Conservation (phyloP, 35 echinoderm and acorn worm genomes). For the Heliocidaris erythrogramma region DNA sequence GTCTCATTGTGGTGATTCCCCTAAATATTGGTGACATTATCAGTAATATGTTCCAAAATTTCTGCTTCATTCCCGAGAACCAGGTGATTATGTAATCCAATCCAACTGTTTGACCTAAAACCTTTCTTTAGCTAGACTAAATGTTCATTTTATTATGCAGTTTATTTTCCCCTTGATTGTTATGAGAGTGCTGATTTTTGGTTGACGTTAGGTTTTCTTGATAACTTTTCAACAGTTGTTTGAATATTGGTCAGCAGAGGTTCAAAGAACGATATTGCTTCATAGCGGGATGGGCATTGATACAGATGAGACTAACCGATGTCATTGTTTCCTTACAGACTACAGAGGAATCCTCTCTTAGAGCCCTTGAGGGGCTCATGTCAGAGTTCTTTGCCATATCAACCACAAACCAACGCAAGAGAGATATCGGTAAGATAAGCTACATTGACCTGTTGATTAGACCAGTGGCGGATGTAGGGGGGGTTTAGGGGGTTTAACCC, state of each 20-base stretch:
- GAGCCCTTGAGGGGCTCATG: slow-evolving; percentile 88
- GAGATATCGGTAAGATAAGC: slow-evolving; percentile 83
- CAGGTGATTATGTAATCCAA: too few species aligned
- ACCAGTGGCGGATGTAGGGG: too few species aligned
- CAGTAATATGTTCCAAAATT: too few species aligned
- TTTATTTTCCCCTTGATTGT: background rate
- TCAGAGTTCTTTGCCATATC: slow-evolving; percentile 89
- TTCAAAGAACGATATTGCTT: background rate
- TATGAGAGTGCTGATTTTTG: background rate
- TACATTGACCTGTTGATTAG: background rate
- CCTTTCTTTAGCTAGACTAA: too few species aligned
- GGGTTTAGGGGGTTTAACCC: too few species aligned
- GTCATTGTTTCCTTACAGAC: slow-evolving; percentile 34
- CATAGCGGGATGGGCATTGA: background rate
- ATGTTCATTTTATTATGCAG: background rate
- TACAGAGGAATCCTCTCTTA: slow-evolving; percentile 76
- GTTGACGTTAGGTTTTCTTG: background rate
- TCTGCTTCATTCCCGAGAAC: too few species aligned
- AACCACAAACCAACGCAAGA: slow-evolving; percentile 86
- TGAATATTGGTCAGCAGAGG: background rate
- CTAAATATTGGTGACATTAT: too few species aligned
- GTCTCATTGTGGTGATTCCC: too few species aligned
- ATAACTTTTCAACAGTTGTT: background rate
- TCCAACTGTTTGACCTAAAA: too few species aligned
- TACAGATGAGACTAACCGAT: background rate